These are phyloP conservation scores for Eurytoma adleriae DNA, from an alignment of 2,888 invertebrate species.

Conservation along the genomic window DNA sequence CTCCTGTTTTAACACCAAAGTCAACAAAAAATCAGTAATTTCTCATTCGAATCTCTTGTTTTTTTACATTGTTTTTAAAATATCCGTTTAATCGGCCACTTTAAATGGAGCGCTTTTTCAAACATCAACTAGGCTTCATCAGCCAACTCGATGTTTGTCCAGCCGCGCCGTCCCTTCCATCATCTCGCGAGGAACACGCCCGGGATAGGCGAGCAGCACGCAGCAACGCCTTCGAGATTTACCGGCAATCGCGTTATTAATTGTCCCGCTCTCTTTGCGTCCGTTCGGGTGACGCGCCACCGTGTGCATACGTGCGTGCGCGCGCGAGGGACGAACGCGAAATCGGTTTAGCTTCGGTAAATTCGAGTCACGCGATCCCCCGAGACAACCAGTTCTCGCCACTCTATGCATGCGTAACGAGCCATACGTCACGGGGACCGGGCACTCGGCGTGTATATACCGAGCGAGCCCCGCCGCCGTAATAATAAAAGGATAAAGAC, in stretches of 20 bases:
- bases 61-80: too few species aligned
- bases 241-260: conserved; percentile 43
- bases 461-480: neutral
- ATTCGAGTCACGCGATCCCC: conserved; percentile 52
- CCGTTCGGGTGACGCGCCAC: neutral
- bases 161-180: conserved; percentile 16
- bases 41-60: too few species aligned
- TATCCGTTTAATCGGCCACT: too few species aligned
- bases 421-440: conserved; percentile 65
- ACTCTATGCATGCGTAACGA: conserved; percentile 68
- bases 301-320: neutral
- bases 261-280: conserved; percentile 24
- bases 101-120: too few species aligned
- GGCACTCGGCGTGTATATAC: conserved; percentile 57
- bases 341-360: conserved; percentile 45
- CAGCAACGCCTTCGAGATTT: conserved; percentile 47
- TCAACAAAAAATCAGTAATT: too few species aligned
- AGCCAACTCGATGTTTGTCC: conserved; percentile 17
- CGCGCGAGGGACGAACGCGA: conserved; percentile 27
- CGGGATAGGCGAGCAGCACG: neutral
- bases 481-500: conserved; percentile 28
- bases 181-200: neutral
- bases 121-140: neutral
- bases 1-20: too few species aligned
- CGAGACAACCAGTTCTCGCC: conserved; percentile 57